Evolutionary conservation across 2,113 vertebrate genomes (phyloP), one percentile per base, ranked within the genome.

Genomic region (Ginglymostoma cirratum): DNA sequence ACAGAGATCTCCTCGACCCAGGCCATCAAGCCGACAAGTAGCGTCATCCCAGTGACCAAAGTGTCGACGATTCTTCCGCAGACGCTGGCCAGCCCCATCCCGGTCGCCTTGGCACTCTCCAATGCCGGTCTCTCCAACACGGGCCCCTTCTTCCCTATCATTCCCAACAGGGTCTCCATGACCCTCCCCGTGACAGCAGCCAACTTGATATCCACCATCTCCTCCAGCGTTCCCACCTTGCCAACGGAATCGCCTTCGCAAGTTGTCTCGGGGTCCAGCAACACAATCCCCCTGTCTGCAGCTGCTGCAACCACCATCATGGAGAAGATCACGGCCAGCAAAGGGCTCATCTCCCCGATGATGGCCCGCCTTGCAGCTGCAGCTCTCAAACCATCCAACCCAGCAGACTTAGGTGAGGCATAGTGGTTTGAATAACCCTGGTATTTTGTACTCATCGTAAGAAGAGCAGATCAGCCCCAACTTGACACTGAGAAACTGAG

Each of bases 291-390:
- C 19, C 98, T 98, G 85, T 97, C 98, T 0, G 98, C 98, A 76
- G 96, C 98, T 96, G 97, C 98, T 96, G 97, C 98, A 0, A 97
- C 98, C 78, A 99, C 99, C 96, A 98, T 99, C 97, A 98, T 99
- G 98, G 99, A 99, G 97, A 99, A 99, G 98, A 99, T 99, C 97
- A 99, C 99, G 0, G 99, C 99, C 65, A 99, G 99, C 97, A 99
- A 99, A 97, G 99, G 99, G 67, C 98, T 99, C 97, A 99, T 99
- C 97, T 99, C 99, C 0, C 99, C 99, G 76, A 99, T 99, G 99
- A 99, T 99, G 99, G 99, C 99, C 96, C 97, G 99, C 96, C 97
- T 99, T 97, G 99, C 99, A n/a, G 99, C 99, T 0, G 99, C 99
- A 2, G 99, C 99, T 14, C 98, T 99, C 96, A 99, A 99, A 97